These are phyloP conservation scores for Spilosoma lubricipeda DNA, from an alignment of 2,888 invertebrate species.

Conservation along the genomic window DNA sequence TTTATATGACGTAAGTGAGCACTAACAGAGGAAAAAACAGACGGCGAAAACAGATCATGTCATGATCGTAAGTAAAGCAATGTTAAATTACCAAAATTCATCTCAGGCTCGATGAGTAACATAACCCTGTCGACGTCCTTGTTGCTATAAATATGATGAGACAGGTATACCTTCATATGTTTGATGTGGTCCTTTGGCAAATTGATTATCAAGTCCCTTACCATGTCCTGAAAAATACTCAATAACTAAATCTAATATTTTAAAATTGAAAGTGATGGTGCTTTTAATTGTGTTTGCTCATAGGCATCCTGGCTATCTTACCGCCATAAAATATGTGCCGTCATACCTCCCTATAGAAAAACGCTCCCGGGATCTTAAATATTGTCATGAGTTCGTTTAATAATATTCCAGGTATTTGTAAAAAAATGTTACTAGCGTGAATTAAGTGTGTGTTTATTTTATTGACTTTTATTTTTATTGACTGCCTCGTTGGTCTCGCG, in stretches of 20 bases:
- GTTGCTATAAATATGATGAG: conserved; percentile 77
- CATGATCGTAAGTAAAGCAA: background rate
- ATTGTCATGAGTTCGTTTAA: background rate
- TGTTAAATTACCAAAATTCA: conserved; percentile 62
- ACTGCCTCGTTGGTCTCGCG: too few species aligned
- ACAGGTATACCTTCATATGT: conserved; percentile 87
- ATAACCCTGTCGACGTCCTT: conserved; percentile 85
- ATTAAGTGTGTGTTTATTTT: too few species aligned
- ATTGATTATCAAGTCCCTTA: conserved; percentile 85
- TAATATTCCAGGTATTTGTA: background rate
- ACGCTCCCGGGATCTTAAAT: background rate
- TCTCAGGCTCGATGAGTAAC: conserved; percentile 82
- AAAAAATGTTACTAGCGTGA: background rate
- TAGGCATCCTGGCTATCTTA: too few species aligned
- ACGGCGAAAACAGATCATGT: too few species aligned
- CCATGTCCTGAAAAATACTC: conserved; percentile 81
- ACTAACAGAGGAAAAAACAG: too few species aligned
- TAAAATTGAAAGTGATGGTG: too few species aligned
- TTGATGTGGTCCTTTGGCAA: conserved; percentile 88
- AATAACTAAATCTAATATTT: too few species aligned
- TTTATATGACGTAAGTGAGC: too few species aligned
- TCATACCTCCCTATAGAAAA: background rate
- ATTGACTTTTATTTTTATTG: too few species aligned
- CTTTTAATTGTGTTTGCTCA: background rate
- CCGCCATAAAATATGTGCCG: too few species aligned